phyloP scores from a whole-genome alignment of 2,113 vertebrate species.

The Ciconia maguari region DNA sequence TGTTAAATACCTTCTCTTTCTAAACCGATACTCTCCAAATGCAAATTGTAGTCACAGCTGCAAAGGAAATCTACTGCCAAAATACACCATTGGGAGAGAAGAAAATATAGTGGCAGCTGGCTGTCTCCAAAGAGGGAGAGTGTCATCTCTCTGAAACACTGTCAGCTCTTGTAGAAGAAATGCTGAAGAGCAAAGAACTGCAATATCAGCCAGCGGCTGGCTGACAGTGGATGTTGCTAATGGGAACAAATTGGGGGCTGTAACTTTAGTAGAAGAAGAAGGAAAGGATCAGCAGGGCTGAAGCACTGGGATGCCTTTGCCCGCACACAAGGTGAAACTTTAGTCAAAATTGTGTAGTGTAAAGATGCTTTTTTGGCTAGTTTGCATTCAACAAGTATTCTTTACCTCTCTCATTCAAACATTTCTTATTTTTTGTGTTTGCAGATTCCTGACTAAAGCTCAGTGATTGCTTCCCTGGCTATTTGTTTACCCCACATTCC shows the following conservation, averaged over 20 bases:
- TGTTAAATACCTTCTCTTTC: constrained; percentile 52
- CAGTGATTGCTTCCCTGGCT: neutral
- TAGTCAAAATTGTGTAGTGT: neutral
- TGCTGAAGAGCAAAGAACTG: constrained; percentile 19
- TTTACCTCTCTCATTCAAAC: neutral
- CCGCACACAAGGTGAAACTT: neutral
- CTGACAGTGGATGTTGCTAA: neutral
- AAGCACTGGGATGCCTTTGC: neutral
- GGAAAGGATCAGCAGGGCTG: neutral
- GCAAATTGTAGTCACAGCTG: constrained; percentile 62
- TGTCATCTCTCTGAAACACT: constrained; percentile 14
- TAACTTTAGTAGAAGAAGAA: neutral
- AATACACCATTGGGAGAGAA: constrained; percentile 42
- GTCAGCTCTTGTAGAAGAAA: neutral
- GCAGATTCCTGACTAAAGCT: constrained; percentile 9
- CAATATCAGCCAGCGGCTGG: neutral
- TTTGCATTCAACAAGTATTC: neutral
- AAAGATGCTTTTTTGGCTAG: neutral
- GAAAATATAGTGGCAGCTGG: constrained; percentile 59
- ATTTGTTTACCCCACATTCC: neutral
- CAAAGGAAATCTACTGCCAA: constrained; percentile 61
- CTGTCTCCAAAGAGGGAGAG: constrained; percentile 25
- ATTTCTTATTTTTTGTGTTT: neutral
- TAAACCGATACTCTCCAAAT: constrained; percentile 39
- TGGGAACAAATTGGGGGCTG: neutral